Evolutionary conservation across 2,888 invertebrate species (phyloP), one percentile per base, ranked within the genome.

Genomic region (Luffia ferchaultella): DNA sequence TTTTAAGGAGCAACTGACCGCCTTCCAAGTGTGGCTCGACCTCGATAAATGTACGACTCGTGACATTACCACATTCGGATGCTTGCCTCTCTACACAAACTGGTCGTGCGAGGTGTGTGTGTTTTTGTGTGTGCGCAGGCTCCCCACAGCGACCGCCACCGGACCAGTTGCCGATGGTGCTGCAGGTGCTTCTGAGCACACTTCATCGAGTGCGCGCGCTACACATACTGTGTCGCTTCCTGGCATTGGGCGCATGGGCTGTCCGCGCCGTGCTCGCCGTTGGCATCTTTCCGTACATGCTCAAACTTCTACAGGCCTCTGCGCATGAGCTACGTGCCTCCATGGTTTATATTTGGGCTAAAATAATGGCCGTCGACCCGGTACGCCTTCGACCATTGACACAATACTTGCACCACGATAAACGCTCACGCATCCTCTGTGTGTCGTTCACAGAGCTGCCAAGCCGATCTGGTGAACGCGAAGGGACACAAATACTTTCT

Each of bases 291-390:
- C 99, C 99, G 0, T 99, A 99, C 76, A 97, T 99, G 62, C 87
- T 99, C 50, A 98, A 98, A 78, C 82, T 99, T 60, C 86, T 99
- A 61, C 98, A 99, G 80, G 97, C 97, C 61, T 93, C 93, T 55
- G 97, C 97, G 2, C 88, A 90, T 60, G 98, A 99, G 73, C 83
- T 99, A 59, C 86, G 97, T 52, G 94, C 97, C 5, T 87, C 97
- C 53, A 87, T 99, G 61, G 97, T 98, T 45, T 98, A 97, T 74
- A 98, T 99, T 61, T 99, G 99, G 99, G 97, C 99, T 16, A 97
- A 98, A 84, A 97, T 99, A 62, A 85, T 99, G 52, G 97, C 98
- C 20, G 96, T 98, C 2, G 98, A 99, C 72, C 92, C 91, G 70
- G 95, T 95, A 65, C 87, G 89, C 86, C 45, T 53, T 18, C 51